Evolutionary conservation across 2,113 vertebrate species (phyloP), one percentile per base, ranked within the genome.

Genomic region (Hyla sarda): DNA sequence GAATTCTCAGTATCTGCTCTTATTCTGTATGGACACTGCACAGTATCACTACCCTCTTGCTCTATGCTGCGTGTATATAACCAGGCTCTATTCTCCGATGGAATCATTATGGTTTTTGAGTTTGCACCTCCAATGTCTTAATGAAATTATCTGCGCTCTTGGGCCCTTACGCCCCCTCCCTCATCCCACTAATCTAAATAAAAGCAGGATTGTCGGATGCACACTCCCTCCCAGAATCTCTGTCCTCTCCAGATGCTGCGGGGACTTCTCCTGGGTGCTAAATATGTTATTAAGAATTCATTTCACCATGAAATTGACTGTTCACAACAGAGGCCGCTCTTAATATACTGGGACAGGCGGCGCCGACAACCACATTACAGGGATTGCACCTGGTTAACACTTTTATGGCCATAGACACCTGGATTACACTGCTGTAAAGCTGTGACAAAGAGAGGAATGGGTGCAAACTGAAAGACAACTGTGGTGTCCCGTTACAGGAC

Each of bases 271-370:
- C 92, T 93, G 94, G 94, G 94, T 95, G 94, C 94, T 94, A 95
- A 95, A 95, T 95, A 95, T 94, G 95, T 95, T 95, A 95, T 95
- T 95, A 95, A 93, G 94, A 95, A 95, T 91, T 95, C 95, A 95
- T 95, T 95, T 95, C 93, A 95, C 94, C 94, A 93, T 95, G 94
- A 95, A 95, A 95, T 95, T 95, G 95, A 94, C 91, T 95, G 95
- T 95, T 95, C 94, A 93, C 93, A 95, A 94, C 93, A 95, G 92
- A 94, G 95, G 93, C 92, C 94, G 93, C 93, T 95, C 93, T 95
- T 95, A 95, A 95, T 95, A 95, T 95, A 95, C 94, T 94, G 93
- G 94, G 94, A 95, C 92, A 95, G 95, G 93, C 94, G 95, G 94
- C 92, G 30, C 93, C 94, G 93, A 93, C 11, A 75, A 84, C 47